A percentile compares a stretch with the other conserved stretches of the same genome.
Evolutionary conservation across 2,888 invertebrate species (phyloP).

Genomic region (Zhengitettix transpicula): DNA sequence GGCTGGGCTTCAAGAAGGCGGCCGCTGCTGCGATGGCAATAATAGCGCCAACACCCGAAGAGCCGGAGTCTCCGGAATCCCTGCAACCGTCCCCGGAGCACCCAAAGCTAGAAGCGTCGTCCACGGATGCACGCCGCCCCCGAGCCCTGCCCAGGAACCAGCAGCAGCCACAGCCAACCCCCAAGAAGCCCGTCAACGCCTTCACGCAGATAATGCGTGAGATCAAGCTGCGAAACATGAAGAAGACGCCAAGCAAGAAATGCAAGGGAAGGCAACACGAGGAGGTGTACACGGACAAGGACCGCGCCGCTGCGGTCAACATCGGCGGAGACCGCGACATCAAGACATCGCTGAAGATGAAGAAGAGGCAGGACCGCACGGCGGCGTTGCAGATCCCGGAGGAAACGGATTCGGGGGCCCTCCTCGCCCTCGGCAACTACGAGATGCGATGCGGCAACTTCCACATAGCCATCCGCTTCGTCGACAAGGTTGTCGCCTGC

Average conservation of each 20-base stretch:
- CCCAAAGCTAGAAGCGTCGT: background rate
- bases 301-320: constrained; percentile 76
- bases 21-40: background rate
- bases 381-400: constrained; percentile 53
- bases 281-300: constrained; percentile 79
- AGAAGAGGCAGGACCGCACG: constrained; percentile 57
- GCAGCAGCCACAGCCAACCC: background rate
- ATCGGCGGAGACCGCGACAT: constrained; percentile 65
- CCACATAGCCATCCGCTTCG: constrained; percentile 53
- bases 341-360: constrained; percentile 65
- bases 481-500: constrained; percentile 47
- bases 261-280: constrained; percentile 26
- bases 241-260: background rate
- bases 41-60: background rate
- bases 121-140: background rate
- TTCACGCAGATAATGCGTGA: constrained; percentile 3
- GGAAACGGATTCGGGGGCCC: constrained; percentile 59
- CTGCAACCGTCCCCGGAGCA: background rate
- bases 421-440: constrained; percentile 57
- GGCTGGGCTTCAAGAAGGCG: no score
- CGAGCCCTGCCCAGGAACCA: background rate
- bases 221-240: background rate
- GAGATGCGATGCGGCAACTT: constrained; percentile 61
- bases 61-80: background rate
- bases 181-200: background rate